Evolutionary conservation across 2,888 invertebrate genomes (phyloP).

Genomic region (Lampropteryx suffumata): DNA sequence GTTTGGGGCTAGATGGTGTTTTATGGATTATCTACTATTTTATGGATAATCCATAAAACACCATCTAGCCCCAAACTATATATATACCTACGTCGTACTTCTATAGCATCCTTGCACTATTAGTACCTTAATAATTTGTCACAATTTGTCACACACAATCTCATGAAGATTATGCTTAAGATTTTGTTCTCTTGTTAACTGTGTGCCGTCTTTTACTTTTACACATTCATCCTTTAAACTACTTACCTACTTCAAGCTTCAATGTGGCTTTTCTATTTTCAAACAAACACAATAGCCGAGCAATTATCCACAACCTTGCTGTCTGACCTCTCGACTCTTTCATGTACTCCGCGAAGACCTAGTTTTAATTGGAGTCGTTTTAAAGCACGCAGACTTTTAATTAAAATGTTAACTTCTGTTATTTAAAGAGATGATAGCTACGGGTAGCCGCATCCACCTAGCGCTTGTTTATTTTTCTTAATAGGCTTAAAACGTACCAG

Average conservation of each 20-base stretch:
- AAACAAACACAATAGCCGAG: constrained; percentile 58
- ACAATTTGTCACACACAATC: too few relatives aligned
- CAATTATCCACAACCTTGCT: constrained; percentile 65
- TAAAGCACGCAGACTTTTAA: constrained; percentile 69
- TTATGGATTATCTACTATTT: too few relatives aligned
- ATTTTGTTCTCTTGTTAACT: too few relatives aligned
- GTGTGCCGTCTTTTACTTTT: too few relatives aligned
- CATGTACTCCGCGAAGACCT: constrained; percentile 70
- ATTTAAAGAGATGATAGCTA: constrained; percentile 59
- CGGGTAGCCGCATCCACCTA: constrained; percentile 43
- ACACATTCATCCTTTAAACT: not conserved
- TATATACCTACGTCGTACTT: too few relatives aligned
- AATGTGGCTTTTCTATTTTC: constrained; percentile 33
- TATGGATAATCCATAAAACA: too few relatives aligned
- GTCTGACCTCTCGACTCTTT: constrained; percentile 62
- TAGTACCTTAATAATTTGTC: too few relatives aligned
- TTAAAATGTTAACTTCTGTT: constrained; percentile 72
- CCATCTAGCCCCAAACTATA: too few relatives aligned
- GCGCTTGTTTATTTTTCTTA: constrained; percentile 39
- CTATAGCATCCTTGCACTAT: too few relatives aligned
- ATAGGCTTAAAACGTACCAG: not conserved
- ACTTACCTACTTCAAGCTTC: not conserved
- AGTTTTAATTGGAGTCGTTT: constrained; percentile 78
- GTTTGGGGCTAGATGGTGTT: too few relatives aligned
- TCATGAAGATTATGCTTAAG: too few relatives aligned